Conservation (phyloP, 1,140 invertebrate species). For the Muscidifurax raptorellus region DNA sequence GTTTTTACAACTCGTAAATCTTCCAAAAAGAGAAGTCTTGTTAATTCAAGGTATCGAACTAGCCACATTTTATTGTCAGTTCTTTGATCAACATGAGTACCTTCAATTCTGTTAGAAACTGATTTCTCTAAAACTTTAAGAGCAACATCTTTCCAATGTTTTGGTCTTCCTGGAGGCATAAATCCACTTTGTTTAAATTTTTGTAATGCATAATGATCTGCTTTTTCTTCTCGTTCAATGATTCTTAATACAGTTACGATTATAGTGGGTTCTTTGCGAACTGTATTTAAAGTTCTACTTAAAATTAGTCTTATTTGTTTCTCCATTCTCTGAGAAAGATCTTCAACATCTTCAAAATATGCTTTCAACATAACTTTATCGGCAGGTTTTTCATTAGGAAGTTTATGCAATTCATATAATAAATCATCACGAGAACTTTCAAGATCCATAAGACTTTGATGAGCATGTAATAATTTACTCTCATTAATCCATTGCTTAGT, state of each 20-base stretch:
- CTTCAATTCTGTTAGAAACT: slow-evolving; percentile 89
- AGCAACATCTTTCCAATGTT: slow-evolving; percentile 93
- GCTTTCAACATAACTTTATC: slow-evolving; percentile 95
- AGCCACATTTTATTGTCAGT: slow-evolving; percentile 97
- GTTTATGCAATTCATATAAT: slow-evolving; percentile 94
- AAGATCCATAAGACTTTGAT: slow-evolving; percentile 95
- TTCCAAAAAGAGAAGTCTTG: slow-evolving; percentile 90
- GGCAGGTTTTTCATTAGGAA: slow-evolving; percentile 92
- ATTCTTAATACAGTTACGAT: slow-evolving; percentile 97
- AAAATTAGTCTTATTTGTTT: slow-evolving; percentile 94
- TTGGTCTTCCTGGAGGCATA: slow-evolving; percentile 93
- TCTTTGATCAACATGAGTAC: slow-evolving; percentile 94
- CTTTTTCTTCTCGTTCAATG: slow-evolving; percentile 97
- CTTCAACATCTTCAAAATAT: slow-evolving; percentile 97
- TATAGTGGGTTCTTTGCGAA: slow-evolving; percentile 95
- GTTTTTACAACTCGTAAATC: slow-evolving; percentile 95
- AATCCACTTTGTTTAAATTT: slow-evolving; percentile 90
- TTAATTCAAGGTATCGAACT: slow-evolving; percentile 86
- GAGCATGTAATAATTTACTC: slow-evolving; percentile 95
- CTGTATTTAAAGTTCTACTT: slow-evolving; percentile 93
- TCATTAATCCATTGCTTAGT: slow-evolving; percentile 96
- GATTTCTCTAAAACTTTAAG: slow-evolving; percentile 90
- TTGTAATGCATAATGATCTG: slow-evolving; percentile 87
- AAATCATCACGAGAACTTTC: slow-evolving; percentile 98
- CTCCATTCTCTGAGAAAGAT: slow-evolving; percentile 91